Conservation (phyloP, 2,888 invertebrate species). For the Stenoptilia bipunctidactyla region DNA sequence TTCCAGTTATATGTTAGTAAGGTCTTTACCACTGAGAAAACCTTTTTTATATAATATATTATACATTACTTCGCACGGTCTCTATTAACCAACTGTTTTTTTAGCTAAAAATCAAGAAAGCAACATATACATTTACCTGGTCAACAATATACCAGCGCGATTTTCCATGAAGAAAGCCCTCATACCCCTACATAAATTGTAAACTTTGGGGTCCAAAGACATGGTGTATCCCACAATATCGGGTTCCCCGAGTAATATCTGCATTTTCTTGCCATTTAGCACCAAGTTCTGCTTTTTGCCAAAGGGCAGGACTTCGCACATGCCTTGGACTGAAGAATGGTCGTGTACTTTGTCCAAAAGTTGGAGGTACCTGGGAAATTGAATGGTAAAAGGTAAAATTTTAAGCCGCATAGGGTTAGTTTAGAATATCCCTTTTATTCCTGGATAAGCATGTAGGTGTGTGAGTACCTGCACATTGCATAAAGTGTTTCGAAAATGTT, state of each 20-base stretch:
- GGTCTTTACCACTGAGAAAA: no score
- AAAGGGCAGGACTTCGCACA: slow-evolving; percentile 57
- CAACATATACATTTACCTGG: slow-evolving; percentile 30
- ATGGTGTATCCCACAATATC: slow-evolving; percentile 61
- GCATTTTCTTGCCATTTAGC: slow-evolving; percentile 52
- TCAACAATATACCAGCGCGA: slow-evolving; percentile 59
- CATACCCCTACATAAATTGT: slow-evolving; percentile 65
- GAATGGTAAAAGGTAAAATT: background rate
- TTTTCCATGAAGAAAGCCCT: slow-evolving; percentile 68
- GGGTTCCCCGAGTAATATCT: slow-evolving; percentile 49
- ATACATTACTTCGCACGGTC: no score
- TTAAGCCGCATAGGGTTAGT: no score
- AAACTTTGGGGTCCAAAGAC: slow-evolving; percentile 54
- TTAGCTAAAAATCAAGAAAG: no score
- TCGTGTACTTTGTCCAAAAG: slow-evolving; percentile 56
- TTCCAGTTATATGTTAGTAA: no score
- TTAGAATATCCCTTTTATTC: no score
- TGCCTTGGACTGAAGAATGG: slow-evolving; percentile 56
- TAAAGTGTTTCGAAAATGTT: no score
- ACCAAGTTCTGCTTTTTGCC: slow-evolving; percentile 50
- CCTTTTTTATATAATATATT: no score
- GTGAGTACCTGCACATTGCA: background rate
- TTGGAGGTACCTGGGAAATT: slow-evolving; percentile 40
- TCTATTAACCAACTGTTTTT: no score
- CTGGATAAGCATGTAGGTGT: no score